These are phyloP conservation scores for Pseudorasbora parva DNA, from an alignment of 2,113 vertebrate genomes.

Conservation along the genomic window DNA sequence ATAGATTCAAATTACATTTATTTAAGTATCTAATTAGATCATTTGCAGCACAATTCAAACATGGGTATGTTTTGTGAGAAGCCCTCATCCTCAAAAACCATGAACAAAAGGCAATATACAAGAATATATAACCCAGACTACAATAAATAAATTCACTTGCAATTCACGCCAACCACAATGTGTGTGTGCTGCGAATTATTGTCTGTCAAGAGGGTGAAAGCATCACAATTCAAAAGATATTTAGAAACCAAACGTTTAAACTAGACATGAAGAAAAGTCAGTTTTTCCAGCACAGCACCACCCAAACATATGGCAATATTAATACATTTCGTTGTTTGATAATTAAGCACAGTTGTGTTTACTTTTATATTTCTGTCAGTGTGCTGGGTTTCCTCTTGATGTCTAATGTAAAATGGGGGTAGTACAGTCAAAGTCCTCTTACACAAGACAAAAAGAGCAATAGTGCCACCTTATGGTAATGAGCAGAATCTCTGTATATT, in stretches of 20 bases:
- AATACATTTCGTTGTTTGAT: background rate
- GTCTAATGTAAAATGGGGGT: background rate
- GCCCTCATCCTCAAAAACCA: background rate
- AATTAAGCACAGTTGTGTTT: constrained; percentile 4
- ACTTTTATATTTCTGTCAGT: background rate
- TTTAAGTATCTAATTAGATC: background rate
- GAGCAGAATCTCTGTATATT: background rate
- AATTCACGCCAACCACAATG: background rate
- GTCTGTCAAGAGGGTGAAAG: background rate
- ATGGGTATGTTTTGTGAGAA: background rate
- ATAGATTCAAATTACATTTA: background rate
- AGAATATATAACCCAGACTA: background rate
- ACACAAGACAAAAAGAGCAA: constrained; percentile 56
- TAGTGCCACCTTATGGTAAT: constrained; percentile 73
- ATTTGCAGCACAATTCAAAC: background rate
- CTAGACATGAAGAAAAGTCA: background rate
- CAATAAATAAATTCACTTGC: background rate
- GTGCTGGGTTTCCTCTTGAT: background rate
- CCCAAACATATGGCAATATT: constrained; percentile 17
- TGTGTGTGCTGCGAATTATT: background rate
- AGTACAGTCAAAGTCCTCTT: background rate
- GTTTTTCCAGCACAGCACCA: background rate
- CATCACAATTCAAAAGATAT: background rate
- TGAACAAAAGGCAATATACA: background rate
- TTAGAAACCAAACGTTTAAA: background rate